These are phyloP conservation scores for Eupeodes latifasciatus DNA, from an alignment of 2,888 invertebrate genomes.

Conservation along the genomic window DNA sequence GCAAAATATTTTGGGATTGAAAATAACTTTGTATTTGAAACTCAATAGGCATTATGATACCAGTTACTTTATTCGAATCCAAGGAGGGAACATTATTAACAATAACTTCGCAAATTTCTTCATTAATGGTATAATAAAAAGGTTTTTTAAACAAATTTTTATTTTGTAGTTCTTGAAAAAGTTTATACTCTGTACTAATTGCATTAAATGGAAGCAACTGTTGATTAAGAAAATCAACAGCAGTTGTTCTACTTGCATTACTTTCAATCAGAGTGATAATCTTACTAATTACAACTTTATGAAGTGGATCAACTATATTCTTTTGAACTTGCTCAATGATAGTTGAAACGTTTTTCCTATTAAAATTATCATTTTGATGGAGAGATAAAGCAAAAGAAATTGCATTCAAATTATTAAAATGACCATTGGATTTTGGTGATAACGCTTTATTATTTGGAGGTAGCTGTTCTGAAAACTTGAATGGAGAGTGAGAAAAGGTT, in stretches of 20 bases:
- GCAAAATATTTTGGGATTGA: slow-evolving; percentile 59
- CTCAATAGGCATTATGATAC: slow-evolving; percentile 66
- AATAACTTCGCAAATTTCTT: slow-evolving; percentile 59
- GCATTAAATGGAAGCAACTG: no score
- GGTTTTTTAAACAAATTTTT: slow-evolving; percentile 50
- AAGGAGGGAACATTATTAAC: slow-evolving; percentile 51
- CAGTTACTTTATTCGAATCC: slow-evolving; percentile 58
- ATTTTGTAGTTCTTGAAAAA: slow-evolving; percentile 52
- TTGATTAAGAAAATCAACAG: slow-evolving; percentile 16
- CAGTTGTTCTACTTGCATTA: slow-evolving; percentile 6
- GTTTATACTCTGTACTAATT: slow-evolving; percentile 23
- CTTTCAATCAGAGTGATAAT: slow-evolving; percentile 30
- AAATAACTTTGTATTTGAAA: slow-evolving; percentile 64
- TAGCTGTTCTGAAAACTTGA: no score
- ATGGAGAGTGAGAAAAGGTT: no score
- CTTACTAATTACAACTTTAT: neutral
- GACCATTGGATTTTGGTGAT: no score
- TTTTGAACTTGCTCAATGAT: neutral
- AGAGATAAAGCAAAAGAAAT: neutral
- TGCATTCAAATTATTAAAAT: neutral
- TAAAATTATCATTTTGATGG: neutral
- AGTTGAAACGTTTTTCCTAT: neutral
- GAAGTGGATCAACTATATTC: neutral
- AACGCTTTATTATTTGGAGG: no score
- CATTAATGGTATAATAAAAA: slow-evolving; percentile 51